These are phyloP conservation scores for Staurois parvus DNA, from an alignment of 2,797 vertebrate species.

Conservation along the genomic window DNA sequence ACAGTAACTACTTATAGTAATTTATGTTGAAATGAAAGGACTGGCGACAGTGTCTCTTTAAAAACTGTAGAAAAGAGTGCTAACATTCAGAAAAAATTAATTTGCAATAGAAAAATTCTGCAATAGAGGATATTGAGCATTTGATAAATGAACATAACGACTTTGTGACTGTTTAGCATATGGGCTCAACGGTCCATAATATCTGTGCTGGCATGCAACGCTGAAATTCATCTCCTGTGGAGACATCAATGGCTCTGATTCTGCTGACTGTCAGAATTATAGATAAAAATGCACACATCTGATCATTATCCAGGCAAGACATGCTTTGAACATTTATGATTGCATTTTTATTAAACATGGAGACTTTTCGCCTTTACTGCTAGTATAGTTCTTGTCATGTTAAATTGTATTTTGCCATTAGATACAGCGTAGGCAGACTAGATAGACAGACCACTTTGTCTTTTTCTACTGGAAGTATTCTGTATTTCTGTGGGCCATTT, in stretches of 20 bases:
- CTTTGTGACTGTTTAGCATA: slow-evolving; percentile 3
- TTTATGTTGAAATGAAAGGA: neutral
- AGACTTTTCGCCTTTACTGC: neutral
- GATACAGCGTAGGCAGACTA: no score
- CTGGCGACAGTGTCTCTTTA: neutral
- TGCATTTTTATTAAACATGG: neutral
- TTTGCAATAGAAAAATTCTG: neutral
- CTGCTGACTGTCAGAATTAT: slow-evolving; percentile 18
- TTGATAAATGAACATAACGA: slow-evolving; percentile 41
- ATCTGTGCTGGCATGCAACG: slow-evolving; percentile 8
- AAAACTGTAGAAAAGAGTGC: neutral
- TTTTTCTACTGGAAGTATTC: neutral
- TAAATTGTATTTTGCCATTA: neutral
- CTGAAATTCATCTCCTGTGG: slow-evolving; percentile 16
- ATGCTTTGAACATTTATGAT: neutral
- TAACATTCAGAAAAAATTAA: neutral
- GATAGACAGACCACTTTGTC: no score
- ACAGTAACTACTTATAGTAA: no score
- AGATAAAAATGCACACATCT: slow-evolving; percentile 9
- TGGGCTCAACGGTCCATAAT: slow-evolving; percentile 22
- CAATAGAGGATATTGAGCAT: neutral
- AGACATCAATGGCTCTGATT: slow-evolving; percentile 17
- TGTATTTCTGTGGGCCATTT: no score
- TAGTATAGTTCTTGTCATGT: neutral
- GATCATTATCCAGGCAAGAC: neutral